Evolutionary conservation across 2,113 vertebrate species (phyloP).

Genomic region (Marmota flaviventris): DNA sequence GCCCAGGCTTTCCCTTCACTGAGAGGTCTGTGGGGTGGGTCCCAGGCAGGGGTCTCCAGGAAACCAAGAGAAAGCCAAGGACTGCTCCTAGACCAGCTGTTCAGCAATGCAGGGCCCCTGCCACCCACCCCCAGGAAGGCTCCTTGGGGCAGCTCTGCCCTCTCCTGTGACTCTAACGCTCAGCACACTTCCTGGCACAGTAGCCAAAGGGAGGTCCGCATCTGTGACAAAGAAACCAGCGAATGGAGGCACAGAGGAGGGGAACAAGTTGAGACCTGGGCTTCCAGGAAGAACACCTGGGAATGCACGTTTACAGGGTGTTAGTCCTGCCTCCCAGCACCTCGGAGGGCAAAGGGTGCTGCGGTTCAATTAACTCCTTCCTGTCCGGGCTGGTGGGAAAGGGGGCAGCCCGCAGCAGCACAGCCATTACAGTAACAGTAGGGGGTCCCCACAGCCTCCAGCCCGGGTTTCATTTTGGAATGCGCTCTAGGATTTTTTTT

Average conservation of each 20-base stretch:
- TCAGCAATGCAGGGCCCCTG: neutral
- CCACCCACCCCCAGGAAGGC: neutral
- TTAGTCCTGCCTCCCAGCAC: neutral
- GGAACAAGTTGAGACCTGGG: neutral
- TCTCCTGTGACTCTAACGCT: neutral
- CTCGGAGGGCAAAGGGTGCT: neutral
- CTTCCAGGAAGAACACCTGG: neutral
- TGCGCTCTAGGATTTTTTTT: neutral
- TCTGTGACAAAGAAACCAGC: neutral
- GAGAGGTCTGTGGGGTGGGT: fast-evolving
- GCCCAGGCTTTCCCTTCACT: neutral
- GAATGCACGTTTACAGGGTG: neutral
- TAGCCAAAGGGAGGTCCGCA: fast-evolving
- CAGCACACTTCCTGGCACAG: neutral
- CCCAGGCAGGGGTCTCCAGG: fast-evolving
- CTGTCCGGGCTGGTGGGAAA: neutral
- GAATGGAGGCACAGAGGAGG: neutral
- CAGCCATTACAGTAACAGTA: neutral
- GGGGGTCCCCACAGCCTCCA: neutral
- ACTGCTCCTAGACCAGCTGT: neutral
- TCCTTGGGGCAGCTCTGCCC: neutral
- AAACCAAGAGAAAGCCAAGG: neutral
- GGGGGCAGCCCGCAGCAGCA: neutral
- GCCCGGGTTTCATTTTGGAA: constrained; percentile 52
- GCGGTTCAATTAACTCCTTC: neutral